Evolutionary conservation across 2,888 invertebrate genomes (phyloP), one percentile per base, ranked within the genome.

Genomic region (Drosophila ustulata): DNA sequence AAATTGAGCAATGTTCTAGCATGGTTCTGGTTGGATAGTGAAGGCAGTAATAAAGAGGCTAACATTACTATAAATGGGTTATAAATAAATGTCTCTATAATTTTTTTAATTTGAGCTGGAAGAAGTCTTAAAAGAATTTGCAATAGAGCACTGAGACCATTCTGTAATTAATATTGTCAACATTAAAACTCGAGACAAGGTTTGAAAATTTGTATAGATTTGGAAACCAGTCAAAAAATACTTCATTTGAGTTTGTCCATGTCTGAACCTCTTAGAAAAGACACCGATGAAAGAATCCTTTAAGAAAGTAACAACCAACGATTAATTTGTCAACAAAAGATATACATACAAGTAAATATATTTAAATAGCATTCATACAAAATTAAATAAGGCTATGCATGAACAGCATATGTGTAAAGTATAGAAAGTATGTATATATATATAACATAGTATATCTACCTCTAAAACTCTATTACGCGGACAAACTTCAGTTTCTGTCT

Each of bases 301-400:
- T 51, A 23, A 9, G 13, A 8, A 57, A 30, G 41, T 37, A 18
- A 34, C 9, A 25, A 25, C 18, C 5, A 47, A 5, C 1, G n/a
- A 11, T 18, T 7, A 26, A 5, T 58, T 73, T 65, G 37, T 70
- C 34, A 67, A 73, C 82, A 71, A 75, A 75, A 68, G 30, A 47
- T 57, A 56, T 58, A 59, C 50, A 71, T 76, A 75, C 32, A 51
- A 18, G 43, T 67, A 80, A 70, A 73, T 82, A 81, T 85, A 78
- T 85, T 82, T 85, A 85, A 88, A 85, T 88, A 88, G 51, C 66
- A 71, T 56, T 46, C 56, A 61, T 47, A 71, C 61, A 55, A 45
- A 53, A 56, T 45, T 45, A 56, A 45, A 45, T 56, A 56, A 34
- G 13, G 45, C n/a, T 56, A 25, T 41, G 39, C 39, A 41, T 41